Evolutionary conservation across 1,140 invertebrate species (phyloP).

Genomic region (Wiebesia pumilae): DNA sequence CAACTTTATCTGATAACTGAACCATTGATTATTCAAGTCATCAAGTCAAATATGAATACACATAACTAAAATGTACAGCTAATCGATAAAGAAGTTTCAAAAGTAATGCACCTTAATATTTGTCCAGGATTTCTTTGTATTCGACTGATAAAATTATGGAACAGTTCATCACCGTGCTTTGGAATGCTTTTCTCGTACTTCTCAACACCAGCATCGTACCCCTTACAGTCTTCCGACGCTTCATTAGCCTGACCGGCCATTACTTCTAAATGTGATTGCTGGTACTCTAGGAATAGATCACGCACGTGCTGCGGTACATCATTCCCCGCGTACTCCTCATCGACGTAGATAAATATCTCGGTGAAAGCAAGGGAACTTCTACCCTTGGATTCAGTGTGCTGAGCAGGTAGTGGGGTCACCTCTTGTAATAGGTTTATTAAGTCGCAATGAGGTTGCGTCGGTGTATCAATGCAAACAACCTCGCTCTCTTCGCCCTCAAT

Average conservation of each 20-base stretch:
- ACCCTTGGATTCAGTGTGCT: constrained; percentile 68
- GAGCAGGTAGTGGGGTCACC: constrained; percentile 73
- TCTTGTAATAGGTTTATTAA: constrained; percentile 78
- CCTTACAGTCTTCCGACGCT: constrained; percentile 61
- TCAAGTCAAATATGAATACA: too few relatives aligned
- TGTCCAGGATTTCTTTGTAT: constrained; percentile 87
- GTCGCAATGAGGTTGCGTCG: constrained; percentile 79
- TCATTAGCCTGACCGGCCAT: constrained; percentile 55
- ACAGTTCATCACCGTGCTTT: constrained; percentile 86
- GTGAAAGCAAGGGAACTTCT: constrained; percentile 68
- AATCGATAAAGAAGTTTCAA: too few relatives aligned
- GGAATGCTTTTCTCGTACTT: constrained; percentile 87
- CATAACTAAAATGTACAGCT: too few relatives aligned
- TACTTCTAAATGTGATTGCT: constrained; percentile 75
- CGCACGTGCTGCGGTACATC: constrained; percentile 78
- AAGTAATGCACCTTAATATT: constrained; percentile 81
- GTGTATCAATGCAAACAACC: constrained; percentile 82
- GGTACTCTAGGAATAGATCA: constrained; percentile 80
- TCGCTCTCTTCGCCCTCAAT: constrained; percentile 83
- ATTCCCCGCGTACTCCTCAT: constrained; percentile 73
- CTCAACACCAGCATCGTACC: constrained; percentile 72
- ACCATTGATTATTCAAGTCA: too few relatives aligned
- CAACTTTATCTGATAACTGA: too few relatives aligned
- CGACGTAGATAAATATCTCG: constrained; percentile 79
- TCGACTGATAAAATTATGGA: constrained; percentile 85